Base-by-base conservation (phyloP, 2,113 vertebrate genomes). In the Baryphthengus martii region DNA sequence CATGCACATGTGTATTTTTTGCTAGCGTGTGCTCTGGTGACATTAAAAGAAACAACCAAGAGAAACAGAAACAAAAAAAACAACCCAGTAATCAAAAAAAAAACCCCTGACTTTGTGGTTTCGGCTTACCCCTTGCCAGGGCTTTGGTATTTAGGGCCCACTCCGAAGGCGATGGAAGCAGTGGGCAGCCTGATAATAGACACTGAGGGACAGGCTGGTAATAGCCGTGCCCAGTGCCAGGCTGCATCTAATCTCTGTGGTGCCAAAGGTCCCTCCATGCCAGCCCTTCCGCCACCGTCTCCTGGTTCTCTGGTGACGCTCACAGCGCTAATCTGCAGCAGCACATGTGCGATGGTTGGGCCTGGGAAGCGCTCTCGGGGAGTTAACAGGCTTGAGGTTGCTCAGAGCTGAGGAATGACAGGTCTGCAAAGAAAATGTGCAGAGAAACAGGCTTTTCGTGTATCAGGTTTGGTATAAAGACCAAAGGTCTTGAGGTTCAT, bases 301-400 rank as follows among this genome's bases (percentile, higher is more conserved):
- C 29, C 78, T 26, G n/a, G 19, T 1, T 9, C n/a, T 29, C 31
- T 12, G 26, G 29, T 2, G 84, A 37, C 7, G 18, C 17, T 23
- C 44, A 2, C 33, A 2, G 19, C 1, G 44, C 95, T 97, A 96
- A 97, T 97, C 97, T 89, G 58, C 77, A n/a, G 1, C 4, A 59
- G 85, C 97, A 97, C 66, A 52, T 73, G 90, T 28, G 23, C 35
- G 6, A 0, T 1, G 62, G 35, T 87, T 1, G 13, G 3, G 67
- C 65, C 81, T 72, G 85, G 67, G 71, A 55, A 91, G 78, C 0
- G 5, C n/a, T 1, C 31, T 63, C 0, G 10, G 40, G 62, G 58
- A 42, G 66, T 65, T 19, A 61, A 52, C 55, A 58, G 68, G 10
- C 75, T 35, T 25, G 78, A n/a, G 61, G 72, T 14, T 75, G 47